Evolutionary conservation across 2,888 invertebrate genomes (phyloP), one percentile per base, ranked within the genome.

Genomic region (Agrotis exclamationis): DNA sequence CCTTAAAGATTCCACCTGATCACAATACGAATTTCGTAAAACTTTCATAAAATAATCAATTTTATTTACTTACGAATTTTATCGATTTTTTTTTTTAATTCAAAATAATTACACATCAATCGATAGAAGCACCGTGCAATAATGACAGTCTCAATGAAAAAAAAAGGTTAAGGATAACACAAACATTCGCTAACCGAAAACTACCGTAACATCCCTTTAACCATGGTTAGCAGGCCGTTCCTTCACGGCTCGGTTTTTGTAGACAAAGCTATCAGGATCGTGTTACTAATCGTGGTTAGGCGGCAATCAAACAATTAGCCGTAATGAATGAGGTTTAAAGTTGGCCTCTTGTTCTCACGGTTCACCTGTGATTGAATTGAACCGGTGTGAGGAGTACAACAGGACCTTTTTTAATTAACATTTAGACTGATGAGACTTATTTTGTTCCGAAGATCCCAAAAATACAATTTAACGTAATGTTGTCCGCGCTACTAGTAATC

Each of bases 301-400:
- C 89, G 89, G 85, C 89, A 89, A 93, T 94, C 93, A 94, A 88
- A 90, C 91, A 93, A 94, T 94, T 94, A 86, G 77, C 82, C 80
- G 83, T 87, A 86, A 89, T 89, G 84, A 88, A 88, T 83, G 82
- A 60, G 62, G 58, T 28, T 73, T 67, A 51, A 57, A 53, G 59
- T 60, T 59, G 20, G 58, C 60, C 20, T 58, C 48, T 44, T 58
- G 51, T 50, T 71, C 58, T 62, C 67, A 72, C 63, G 74, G 57
- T 22, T 70, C 59, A 72, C 56, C 63, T 67, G 53, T 63, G 62
- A 48, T 65, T 77, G 28, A 51, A 67, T 66, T 62, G 48, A 39
- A 48, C n/a, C 16, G 47, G 14, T 50, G 48, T 45, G 33, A 33
- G 28, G n/a, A 14, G 56, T n/a, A 54, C 24, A 14, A 45, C 33